phyloP scores from a whole-genome alignment of 2,888 invertebrate species.

The Deilephila porcellus region DNA sequence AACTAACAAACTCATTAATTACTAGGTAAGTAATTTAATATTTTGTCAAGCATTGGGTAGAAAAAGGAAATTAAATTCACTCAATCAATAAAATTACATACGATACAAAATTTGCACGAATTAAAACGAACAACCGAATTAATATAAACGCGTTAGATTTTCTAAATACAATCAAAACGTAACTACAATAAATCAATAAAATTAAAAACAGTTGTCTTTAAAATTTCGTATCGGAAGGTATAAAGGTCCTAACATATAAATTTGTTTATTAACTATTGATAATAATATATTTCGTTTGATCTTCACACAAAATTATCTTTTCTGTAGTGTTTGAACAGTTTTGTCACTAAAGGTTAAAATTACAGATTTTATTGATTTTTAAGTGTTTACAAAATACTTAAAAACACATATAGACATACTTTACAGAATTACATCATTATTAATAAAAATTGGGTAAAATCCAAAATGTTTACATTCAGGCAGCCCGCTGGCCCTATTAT shows the following conservation, averaged over 20 bases:
- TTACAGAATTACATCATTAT: not conserved
- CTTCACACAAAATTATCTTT: constrained; percentile 18
- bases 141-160: too few relatives aligned
- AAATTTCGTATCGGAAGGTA: constrained; percentile 5
- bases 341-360: constrained; percentile 27
- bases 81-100: too few relatives aligned
- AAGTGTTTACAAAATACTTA: constrained; percentile 10
- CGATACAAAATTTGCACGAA: too few relatives aligned
- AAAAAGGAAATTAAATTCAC: too few relatives aligned
- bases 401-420: not conserved
- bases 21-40: too few relatives aligned
- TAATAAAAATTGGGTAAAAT: too few relatives aligned
- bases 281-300: constrained; percentile 4
- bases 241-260: not conserved
- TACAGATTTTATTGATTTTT: constrained; percentile 13
- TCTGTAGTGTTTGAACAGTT: constrained; percentile 26
- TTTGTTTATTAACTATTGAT: constrained; percentile 8
- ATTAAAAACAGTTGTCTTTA: not conserved
- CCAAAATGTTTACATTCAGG: too few relatives aligned
- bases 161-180: not conserved
- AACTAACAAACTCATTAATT: too few relatives aligned
- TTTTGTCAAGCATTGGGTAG: too few relatives aligned
- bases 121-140: too few relatives aligned
- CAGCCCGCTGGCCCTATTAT: too few relatives aligned
- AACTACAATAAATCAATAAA: not conserved